Evolutionary conservation across 2,113 vertebrate species (phyloP).

Genomic region (Ariopsis seemanni): DNA sequence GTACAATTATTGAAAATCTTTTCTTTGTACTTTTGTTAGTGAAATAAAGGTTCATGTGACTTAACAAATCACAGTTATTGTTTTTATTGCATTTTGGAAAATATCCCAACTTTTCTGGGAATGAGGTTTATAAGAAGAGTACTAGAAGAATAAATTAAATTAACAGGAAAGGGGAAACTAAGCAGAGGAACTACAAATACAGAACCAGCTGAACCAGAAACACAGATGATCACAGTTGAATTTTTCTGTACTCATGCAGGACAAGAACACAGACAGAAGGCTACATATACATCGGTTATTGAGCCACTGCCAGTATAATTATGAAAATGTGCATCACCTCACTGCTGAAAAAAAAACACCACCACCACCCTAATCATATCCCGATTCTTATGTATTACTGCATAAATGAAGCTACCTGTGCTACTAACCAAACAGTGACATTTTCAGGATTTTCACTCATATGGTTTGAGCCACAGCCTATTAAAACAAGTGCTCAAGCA

Average conservation of each 20-base stretch:
- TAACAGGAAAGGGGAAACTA: too few species aligned
- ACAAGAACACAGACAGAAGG: not conserved
- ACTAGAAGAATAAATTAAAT: too few species aligned
- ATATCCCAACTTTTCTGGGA: too few species aligned
- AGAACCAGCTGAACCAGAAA: not conserved
- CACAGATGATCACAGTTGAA: not conserved
- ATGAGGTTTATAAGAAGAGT: too few species aligned
- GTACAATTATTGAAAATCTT: too few species aligned
- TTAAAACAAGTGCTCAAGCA: conserved; percentile 44
- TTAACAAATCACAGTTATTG: too few species aligned
- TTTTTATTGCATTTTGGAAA: too few species aligned
- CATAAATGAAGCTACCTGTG: conserved; percentile 10
- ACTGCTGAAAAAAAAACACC: not conserved
- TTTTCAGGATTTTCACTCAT: not conserved
- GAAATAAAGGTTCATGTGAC: too few species aligned
- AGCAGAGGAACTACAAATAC: not conserved
- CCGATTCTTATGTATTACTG: conserved; percentile 4
- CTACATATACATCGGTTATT: not conserved
- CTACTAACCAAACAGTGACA: conserved; percentile 14
- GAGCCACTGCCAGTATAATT: not conserved
- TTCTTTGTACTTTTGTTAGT: too few species aligned
- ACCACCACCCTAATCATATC: not conserved
- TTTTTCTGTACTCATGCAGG: not conserved
- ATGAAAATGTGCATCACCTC: not conserved
- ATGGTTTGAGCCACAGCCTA: conserved; percentile 30